Conservation (phyloP, 2,888 invertebrate genomes). For the Pachydiplax longipennis region DNA sequence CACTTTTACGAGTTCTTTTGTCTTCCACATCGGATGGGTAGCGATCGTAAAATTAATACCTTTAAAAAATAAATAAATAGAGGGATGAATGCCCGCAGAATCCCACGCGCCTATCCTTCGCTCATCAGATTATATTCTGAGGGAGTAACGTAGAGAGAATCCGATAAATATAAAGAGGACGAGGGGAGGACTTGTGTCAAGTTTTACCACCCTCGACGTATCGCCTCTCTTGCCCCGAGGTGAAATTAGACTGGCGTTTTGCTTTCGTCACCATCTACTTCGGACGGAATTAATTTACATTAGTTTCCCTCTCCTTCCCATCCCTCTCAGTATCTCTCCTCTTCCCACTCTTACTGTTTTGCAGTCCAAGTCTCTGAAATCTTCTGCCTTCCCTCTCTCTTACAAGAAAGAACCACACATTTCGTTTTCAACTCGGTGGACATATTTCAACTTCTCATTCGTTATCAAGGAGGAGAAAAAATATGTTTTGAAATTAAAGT, state of each 20-base stretch:
- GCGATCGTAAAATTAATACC: neutral
- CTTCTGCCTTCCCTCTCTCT: neutral
- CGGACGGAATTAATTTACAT: slow-evolving; percentile 38
- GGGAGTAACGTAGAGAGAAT: neutral
- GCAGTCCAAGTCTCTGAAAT: neutral
- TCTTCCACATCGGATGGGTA: neutral
- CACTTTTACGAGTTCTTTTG: neutral
- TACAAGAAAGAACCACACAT: neutral
- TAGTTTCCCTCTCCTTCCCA: neutral
- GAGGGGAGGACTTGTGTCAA: neutral
- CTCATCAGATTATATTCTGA: neutral
- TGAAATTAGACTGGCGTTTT: slow-evolving; percentile 23
- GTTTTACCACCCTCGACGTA: neutral
- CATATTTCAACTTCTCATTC: too few species aligned
- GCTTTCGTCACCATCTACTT: slow-evolving; percentile 14
- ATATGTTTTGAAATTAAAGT: too few species aligned
- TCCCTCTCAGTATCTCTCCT: neutral
- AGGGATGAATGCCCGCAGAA: neutral
- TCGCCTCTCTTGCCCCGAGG: neutral
- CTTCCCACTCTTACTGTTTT: neutral
- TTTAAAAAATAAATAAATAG: too few species aligned
- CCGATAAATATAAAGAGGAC: neutral
- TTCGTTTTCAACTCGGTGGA: too few species aligned
- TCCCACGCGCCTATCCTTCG: neutral
- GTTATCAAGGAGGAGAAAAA: too few species aligned